Percentiles rank a stretch among this genome's conserved stretches.
These are phyloP conservation scores for Lasiurus cinereus DNA, from an alignment of 2,113 vertebrate genomes.

Conservation along the genomic window DNA sequence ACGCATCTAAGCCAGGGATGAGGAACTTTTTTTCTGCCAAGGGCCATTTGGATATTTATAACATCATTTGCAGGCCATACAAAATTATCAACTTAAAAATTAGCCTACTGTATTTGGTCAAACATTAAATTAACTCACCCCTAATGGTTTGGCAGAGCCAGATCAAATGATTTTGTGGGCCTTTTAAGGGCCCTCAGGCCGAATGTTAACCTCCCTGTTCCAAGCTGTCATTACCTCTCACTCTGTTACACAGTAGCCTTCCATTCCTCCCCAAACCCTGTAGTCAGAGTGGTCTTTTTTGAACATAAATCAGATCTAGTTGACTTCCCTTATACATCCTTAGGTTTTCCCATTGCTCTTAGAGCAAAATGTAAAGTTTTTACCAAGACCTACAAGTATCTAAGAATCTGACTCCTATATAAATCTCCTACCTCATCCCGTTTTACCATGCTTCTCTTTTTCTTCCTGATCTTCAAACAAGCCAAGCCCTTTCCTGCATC, in stretches of 20 bases:
- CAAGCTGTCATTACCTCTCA: neutral
- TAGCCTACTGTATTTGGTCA: no score
- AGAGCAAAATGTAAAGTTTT: neutral
- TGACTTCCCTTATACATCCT: neutral
- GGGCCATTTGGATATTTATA: no score
- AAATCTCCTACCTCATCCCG: neutral
- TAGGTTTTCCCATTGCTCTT: neutral
- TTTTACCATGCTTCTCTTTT: neutral
- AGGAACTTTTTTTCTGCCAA: no score
- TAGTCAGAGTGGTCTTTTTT: neutral
- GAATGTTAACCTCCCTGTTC: no score
- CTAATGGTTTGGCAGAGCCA: no score
- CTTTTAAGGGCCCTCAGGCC: no score
- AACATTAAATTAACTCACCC: no score
- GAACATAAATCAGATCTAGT: neutral
- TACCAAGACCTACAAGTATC: neutral
- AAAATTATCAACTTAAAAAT: no score
- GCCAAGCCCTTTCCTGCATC: neutral
- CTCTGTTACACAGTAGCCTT: neutral
- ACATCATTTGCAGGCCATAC: no score
- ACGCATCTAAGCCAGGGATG: neutral
- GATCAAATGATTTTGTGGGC: no score
- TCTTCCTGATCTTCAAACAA: neutral
- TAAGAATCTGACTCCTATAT: neutral
- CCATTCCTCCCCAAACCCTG: neutral